Evolutionary conservation across 2,113 vertebrate genomes (phyloP).

Genomic region (Seriola rivoliana): DNA sequence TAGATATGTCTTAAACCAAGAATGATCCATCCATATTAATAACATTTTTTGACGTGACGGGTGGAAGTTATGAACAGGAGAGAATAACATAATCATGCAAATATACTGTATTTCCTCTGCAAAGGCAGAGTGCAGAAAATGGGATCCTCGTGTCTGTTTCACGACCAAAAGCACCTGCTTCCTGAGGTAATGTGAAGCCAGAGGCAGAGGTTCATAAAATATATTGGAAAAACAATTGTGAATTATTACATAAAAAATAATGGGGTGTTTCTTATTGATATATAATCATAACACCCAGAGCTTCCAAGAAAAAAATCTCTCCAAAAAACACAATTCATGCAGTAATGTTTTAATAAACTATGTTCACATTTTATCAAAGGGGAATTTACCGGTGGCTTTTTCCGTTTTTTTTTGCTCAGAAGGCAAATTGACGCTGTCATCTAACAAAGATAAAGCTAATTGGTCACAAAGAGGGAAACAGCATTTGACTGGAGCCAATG

Average conservation of each 20-base stretch:
- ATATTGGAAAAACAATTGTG: neutral
- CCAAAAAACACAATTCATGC: neutral
- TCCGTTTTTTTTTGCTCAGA: conserved; percentile 33
- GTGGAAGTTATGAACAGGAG: neutral
- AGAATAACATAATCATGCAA: neutral
- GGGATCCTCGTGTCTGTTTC: neutral
- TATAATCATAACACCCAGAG: neutral
- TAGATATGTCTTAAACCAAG: neutral
- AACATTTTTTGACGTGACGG: too few relatives aligned
- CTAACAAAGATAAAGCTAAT: conserved; percentile 70
- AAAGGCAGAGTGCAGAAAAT: conserved; percentile 1
- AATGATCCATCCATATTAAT: neutral
- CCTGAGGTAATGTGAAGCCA: neutral
- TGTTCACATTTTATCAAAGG: conserved; percentile 30
- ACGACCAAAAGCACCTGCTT: neutral
- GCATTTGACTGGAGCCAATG: conserved; percentile 66
- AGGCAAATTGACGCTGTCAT: conserved; percentile 54
- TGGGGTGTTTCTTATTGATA: neutral
- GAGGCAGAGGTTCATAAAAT: neutral
- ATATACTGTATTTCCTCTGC: neutral
- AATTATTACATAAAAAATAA: neutral
- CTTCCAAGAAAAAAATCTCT: neutral
- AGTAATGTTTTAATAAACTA: conserved; percentile 5
- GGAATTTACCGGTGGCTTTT: conserved; percentile 4
- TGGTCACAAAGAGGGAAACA: conserved; percentile 65